phyloP scores from a whole-genome alignment of 2,888 invertebrate species.

The Torymus tubicola region DNA sequence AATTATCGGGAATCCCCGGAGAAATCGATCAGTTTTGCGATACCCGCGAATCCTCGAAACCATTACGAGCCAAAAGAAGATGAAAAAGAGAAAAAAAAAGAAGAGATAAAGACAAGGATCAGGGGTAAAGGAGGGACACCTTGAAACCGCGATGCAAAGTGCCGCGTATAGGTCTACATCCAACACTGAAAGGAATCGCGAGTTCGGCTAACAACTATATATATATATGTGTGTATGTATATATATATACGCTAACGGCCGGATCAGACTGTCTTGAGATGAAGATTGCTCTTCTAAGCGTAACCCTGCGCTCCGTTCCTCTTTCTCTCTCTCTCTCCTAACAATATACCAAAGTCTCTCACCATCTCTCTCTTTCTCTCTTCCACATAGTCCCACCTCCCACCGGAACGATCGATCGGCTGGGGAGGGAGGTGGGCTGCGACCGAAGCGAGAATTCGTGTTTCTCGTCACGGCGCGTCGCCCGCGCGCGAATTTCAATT shows the following conservation, averaged over 20 bases:
- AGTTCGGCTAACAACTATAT: slow-evolving; percentile 63
- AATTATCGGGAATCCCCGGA: neutral
- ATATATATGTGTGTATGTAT: too few species aligned
- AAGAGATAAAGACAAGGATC: too few species aligned
- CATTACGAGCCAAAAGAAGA: too few species aligned
- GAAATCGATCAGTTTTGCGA: neutral
- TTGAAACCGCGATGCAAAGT: slow-evolving; percentile 4
- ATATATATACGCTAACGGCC: slow-evolving; percentile 70
- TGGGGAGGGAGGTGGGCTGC: neutral
- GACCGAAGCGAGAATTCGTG: slow-evolving; percentile 46
- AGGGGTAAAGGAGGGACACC: neutral
- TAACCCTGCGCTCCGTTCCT: slow-evolving; percentile 48
- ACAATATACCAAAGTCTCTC: neutral
- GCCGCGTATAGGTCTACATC: slow-evolving; percentile 32
- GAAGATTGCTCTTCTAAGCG: slow-evolving; percentile 64
- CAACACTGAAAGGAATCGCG: slow-evolving; percentile 62
- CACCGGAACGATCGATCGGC: slow-evolving; percentile 32
- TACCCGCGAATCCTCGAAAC: too few species aligned
- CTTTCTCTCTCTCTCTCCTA: slow-evolving; percentile 47
- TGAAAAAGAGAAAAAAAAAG: too few species aligned
- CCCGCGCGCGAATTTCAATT: slow-evolving; percentile 54
- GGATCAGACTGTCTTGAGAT: slow-evolving; percentile 72
- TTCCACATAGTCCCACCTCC: neutral
- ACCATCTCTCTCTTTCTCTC: neutral
- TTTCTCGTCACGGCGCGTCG: slow-evolving; percentile 47